These are phyloP conservation scores for Philonicus albiceps DNA, from an alignment of 2,888 invertebrate species.

Conservation along the genomic window DNA sequence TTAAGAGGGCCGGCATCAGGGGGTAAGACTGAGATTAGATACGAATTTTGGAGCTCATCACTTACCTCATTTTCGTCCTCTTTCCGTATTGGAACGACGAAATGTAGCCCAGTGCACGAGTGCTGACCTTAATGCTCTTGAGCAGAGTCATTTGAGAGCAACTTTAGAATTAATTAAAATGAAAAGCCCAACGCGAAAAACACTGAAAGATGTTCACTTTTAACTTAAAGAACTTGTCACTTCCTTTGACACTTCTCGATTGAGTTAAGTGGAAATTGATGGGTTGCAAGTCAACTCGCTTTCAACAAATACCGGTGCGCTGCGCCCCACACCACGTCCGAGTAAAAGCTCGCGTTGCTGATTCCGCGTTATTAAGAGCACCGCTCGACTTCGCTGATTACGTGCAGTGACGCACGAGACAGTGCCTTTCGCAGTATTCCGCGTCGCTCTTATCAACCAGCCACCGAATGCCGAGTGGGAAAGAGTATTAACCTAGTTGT, in stretches of 20 bases:
- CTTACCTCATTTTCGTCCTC: constrained; percentile 47
- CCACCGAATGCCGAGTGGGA: neutral
- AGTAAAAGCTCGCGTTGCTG: neutral
- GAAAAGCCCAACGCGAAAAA: neutral
- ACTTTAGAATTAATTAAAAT: neutral
- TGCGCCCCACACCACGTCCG: neutral
- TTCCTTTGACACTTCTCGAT: constrained; percentile 16
- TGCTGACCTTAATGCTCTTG: constrained; percentile 45
- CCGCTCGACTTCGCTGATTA: constrained; percentile 1
- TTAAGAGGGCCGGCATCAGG: neutral
- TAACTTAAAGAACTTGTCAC: neutral
- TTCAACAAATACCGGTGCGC: neutral
- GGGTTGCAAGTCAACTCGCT: neutral
- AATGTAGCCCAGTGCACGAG: constrained; percentile 43
- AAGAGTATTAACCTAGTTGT: neutral
- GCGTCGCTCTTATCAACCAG: neutral
- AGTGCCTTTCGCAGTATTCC: neutral
- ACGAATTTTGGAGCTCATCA: neutral
- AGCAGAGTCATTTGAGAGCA: constrained; percentile 42
- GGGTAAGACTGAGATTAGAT: neutral
- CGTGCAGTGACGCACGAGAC: constrained; percentile 4
- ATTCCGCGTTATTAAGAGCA: neutral
- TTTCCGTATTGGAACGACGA: constrained; percentile 46
- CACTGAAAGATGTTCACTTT: neutral
- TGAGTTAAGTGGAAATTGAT: neutral